Conservation (phyloP, 2,888 invertebrate genomes). For the Meghimatium bilineatum region DNA sequence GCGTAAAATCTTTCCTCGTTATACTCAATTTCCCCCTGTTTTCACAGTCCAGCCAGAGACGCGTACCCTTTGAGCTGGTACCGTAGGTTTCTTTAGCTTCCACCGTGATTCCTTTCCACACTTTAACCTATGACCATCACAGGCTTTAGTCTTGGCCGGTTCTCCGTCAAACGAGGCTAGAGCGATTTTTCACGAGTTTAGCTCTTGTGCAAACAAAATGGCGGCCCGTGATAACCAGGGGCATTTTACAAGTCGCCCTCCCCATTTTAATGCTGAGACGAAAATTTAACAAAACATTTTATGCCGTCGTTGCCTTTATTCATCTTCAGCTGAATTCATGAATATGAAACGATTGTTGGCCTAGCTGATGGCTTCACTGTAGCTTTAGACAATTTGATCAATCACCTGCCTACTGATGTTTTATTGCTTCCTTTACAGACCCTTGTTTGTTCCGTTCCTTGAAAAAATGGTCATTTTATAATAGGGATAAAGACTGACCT, state of each 20-base stretch:
- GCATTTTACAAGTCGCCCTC: constrained; percentile 49
- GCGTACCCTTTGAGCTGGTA: background rate
- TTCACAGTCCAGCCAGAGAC: background rate
- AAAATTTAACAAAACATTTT: constrained; percentile 46
- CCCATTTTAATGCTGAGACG: constrained; percentile 42
- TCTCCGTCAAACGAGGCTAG: constrained; percentile 17
- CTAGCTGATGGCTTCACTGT: constrained; percentile 36
- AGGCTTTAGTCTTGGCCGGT: constrained; percentile 18
- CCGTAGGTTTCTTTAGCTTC: background rate
- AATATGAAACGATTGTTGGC: constrained; percentile 46
- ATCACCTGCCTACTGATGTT: constrained; percentile 38
- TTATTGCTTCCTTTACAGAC: constrained; percentile 23
- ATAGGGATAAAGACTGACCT: constrained; percentile 31
- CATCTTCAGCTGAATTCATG: constrained; percentile 33
- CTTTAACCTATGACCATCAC: background rate
- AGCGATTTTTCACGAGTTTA: constrained; percentile 31
- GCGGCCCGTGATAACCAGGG: constrained; percentile 44
- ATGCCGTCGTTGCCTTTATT: constrained; percentile 14
- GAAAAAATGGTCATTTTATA: constrained; percentile 22
- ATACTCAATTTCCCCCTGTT: background rate
- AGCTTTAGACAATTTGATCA: constrained; percentile 19
- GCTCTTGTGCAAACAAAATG: constrained; percentile 42
- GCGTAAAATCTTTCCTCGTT: background rate
- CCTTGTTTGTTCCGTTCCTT: background rate
- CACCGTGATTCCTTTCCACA: background rate